Evolutionary conservation across 2,888 invertebrate genomes (phyloP), one percentile per base, ranked within the genome.

Genomic region (Drepana falcataria): DNA sequence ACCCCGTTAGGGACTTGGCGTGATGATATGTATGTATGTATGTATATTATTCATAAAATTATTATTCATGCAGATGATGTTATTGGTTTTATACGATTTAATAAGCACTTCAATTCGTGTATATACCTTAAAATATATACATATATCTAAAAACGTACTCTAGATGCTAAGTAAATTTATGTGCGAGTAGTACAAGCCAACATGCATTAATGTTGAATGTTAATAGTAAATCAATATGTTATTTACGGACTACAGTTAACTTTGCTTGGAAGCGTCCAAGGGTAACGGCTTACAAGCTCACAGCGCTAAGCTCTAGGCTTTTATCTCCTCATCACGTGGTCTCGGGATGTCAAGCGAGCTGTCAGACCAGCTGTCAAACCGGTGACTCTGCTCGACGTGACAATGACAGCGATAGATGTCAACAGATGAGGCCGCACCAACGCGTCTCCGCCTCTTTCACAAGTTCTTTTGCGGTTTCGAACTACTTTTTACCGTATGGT

Each of bases 241-340:
- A n/a, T 34, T 41, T 34, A 51, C 33, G 5, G n/a, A 7, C 3
- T 44, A 9, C 49, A 47, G 1, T 35, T 49, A 47, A 48, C 35
- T 35, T 44, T 44, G 55, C 56, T 48, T 61, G 56, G 57, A 60
- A 55, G 53, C 53, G 49, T 55, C 52, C 55, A 63, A 66, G 57
- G 58, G 59, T 60, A 62, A 58, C 65, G 57, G 60, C 66, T 68
- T 63, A 65, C 59, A 59, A 67, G 66, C 56, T 56, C 58, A 59
- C 61, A 64, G 58, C 61, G 59, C 58, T 72, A 71, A 73, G 68
- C 69, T 60, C 60, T 68, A 66, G 62, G 64, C 65, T 70, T 75
- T 71, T 80, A 86, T 85, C 86, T 80, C 63, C 63, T 64, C 70
- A 79, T 84, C 81, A 75, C 70, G 75, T 66, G 66, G 68, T 68